Percentiles rank a stretch among this genome's conserved stretches.
These are phyloP conservation scores for Marcusenius ussheri DNA, from an alignment of 2,113 vertebrate species.

Conservation along the genomic window DNA sequence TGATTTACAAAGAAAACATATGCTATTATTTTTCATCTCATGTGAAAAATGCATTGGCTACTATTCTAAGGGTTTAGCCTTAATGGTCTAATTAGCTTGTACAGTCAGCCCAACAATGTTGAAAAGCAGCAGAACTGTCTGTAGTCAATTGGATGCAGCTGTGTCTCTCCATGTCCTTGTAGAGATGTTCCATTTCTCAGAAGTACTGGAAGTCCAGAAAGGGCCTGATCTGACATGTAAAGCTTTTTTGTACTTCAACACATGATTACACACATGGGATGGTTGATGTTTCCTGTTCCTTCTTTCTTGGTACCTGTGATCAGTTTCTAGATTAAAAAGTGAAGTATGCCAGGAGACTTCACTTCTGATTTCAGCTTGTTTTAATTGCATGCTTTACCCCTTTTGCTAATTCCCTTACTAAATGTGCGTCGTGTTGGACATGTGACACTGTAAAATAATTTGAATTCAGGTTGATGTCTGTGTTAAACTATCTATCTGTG, in stretches of 20 bases:
- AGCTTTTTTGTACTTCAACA: slow-evolving; percentile 69
- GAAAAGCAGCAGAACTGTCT: slow-evolving; percentile 33
- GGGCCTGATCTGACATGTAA: slow-evolving; percentile 57
- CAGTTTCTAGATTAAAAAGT: slow-evolving; percentile 69
- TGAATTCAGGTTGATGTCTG: slow-evolving; percentile 85
- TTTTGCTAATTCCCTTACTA: slow-evolving; percentile 79
- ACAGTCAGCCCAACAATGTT: slow-evolving; percentile 39
- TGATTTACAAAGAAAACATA: not conserved
- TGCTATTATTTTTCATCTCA: not conserved
- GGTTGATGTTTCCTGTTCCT: slow-evolving; percentile 48
- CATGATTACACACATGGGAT: slow-evolving; percentile 63
- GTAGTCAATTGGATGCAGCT: slow-evolving; percentile 43
- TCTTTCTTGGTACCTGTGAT: slow-evolving; percentile 58
- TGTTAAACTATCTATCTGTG: slow-evolving; percentile 89
- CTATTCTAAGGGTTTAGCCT: not conserved
- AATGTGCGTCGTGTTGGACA: slow-evolving; percentile 84
- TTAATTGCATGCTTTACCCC: slow-evolving; percentile 76
- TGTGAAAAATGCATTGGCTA: not conserved
- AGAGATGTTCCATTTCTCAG: slow-evolving; percentile 46
- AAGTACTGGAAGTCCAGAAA: slow-evolving; percentile 41
- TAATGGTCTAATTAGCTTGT: not conserved
- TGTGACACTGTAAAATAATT: slow-evolving; percentile 80
- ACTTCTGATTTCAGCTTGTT: slow-evolving; percentile 66
- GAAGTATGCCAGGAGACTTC: slow-evolving; percentile 71
- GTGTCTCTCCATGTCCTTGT: slow-evolving; percentile 51